These are phyloP conservation scores for Pantala flavescens DNA, from an alignment of 1,140 invertebrate genomes.

Conservation along the genomic window DNA sequence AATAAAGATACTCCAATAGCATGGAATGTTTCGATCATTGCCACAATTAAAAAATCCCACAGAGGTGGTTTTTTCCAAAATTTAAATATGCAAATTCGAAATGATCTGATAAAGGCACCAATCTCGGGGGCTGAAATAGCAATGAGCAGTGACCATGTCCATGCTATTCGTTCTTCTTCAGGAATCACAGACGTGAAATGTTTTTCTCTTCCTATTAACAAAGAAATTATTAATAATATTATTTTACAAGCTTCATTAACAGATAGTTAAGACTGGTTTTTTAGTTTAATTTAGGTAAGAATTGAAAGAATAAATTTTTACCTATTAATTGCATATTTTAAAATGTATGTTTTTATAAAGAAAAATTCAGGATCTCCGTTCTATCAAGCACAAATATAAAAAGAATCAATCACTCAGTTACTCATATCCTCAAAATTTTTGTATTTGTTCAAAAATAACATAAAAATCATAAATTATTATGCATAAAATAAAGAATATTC, in stretches of 20 bases:
- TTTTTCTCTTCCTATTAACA: constrained; percentile 70
- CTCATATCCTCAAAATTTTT: too few relatives aligned
- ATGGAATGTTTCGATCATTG: constrained; percentile 38
- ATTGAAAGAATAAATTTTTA: too few relatives aligned
- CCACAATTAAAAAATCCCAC: constrained; percentile 26
- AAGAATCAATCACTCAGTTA: too few relatives aligned
- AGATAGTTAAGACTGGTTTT: too few relatives aligned
- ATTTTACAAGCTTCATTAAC: neutral
- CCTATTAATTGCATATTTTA: constrained; percentile 22
- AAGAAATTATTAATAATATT: neutral
- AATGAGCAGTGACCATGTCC: constrained; percentile 38
- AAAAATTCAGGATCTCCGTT: too few relatives aligned
- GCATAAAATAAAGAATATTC: too few relatives aligned
- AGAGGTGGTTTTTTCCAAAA: constrained; percentile 21
- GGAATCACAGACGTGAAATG: constrained; percentile 54
- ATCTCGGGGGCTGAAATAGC: constrained; percentile 35
- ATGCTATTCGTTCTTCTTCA: constrained; percentile 32
- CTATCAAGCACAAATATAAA: too few relatives aligned
- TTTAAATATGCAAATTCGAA: constrained; percentile 37
- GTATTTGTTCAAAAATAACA: too few relatives aligned
- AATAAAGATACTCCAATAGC: constrained; percentile 40
- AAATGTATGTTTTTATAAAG: constrained; percentile 15
- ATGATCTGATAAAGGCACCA: constrained; percentile 32
- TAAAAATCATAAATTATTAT: too few relatives aligned
- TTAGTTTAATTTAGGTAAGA: too few relatives aligned